Percentiles rank a stretch among this genome's conserved stretches.
Evolutionary conservation across 2,797 vertebrate genomes (phyloP).

Genomic region (Scyliorhinus canicula): DNA sequence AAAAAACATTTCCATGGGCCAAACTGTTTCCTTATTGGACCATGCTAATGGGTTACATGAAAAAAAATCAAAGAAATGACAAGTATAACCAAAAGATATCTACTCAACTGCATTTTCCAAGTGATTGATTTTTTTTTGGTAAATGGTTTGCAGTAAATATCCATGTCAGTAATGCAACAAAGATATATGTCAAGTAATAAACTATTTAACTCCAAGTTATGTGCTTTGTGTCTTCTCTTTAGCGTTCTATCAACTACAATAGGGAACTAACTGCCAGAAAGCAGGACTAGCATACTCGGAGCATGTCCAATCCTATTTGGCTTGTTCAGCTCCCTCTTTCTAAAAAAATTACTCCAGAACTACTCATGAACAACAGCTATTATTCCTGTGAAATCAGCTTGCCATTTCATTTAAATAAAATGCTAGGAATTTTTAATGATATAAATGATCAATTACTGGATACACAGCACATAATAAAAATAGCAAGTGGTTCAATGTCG

Average conservation of each 20-base stretch:
- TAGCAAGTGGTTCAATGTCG: background rate
- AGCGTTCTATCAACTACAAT: background rate
- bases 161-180: background rate
- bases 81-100: background rate
- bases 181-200: background rate
- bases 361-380: background rate
- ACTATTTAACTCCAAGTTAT: background rate
- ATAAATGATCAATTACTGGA: background rate
- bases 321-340: background rate
- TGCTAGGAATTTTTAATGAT: conserved; percentile 10
- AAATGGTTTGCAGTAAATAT: background rate
- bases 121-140: background rate
- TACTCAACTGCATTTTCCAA: background rate
- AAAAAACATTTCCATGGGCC: background rate
- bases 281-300: background rate
- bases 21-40: conserved; percentile 2
- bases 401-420: background rate
- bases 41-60: background rate
- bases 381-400: background rate
- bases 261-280: background rate
- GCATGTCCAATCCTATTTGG: background rate
- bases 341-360: background rate
- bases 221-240: background rate
- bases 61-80: conserved; percentile 13
- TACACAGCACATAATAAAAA: conserved; percentile 9